These are phyloP conservation scores for Etheostoma perlongum DNA, from an alignment of 2,797 vertebrate genomes.

Conservation along the genomic window DNA sequence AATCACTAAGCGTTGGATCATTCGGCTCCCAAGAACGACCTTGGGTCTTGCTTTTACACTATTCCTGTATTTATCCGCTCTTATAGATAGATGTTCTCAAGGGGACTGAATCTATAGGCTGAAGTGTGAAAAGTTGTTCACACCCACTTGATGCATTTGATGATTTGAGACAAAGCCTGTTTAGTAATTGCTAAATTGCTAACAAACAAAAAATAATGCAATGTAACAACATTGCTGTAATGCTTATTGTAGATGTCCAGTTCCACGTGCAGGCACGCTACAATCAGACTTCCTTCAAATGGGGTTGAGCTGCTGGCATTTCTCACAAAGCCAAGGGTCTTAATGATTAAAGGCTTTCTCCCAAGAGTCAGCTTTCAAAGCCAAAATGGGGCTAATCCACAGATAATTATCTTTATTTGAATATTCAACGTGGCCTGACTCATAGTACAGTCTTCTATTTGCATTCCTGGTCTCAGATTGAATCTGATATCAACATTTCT, in stretches of 20 bases:
- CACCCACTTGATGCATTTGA: conserved; percentile 54
- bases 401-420: conserved; percentile 78
- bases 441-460: conserved; percentile 40
- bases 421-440: conserved; percentile 68
- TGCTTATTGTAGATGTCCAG: neutral
- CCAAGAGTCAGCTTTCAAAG: conserved; percentile 60
- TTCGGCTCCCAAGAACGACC: conserved; percentile 49
- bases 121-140: conserved; percentile 71
- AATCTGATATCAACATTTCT: conserved; percentile 44
- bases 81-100: conserved; percentile 58
- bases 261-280: neutral
- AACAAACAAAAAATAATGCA: conserved; percentile 13
- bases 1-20: conserved; percentile 63
- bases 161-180: neutral
- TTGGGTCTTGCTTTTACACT: conserved; percentile 66
- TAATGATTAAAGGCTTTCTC: conserved; percentile 61
- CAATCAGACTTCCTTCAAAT: conserved; percentile 4
- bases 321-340: conserved; percentile 62
- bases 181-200: conserved; percentile 39
- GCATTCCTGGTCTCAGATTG: conserved; percentile 42
- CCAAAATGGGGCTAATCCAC: conserved; percentile 73
- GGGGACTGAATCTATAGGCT: conserved; percentile 52
- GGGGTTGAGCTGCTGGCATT: conserved; percentile 37
- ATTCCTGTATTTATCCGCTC: conserved; percentile 58
- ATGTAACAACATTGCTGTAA: conserved; percentile 15